Evolutionary conservation across 2,113 vertebrate species (phyloP).

Genomic region (Empidonax traillii): DNA sequence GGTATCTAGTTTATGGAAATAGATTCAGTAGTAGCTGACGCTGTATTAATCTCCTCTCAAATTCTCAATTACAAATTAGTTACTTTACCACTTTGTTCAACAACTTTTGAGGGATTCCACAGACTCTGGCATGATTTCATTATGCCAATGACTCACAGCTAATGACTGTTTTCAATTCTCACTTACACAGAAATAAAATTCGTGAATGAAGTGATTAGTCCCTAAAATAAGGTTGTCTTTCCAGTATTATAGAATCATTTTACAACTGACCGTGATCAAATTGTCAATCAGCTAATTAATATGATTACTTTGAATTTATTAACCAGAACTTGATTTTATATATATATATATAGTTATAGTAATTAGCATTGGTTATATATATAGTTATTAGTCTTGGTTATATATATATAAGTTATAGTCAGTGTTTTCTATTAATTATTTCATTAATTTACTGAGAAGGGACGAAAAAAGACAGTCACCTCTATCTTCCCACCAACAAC

Average conservation of each 20-base stretch:
- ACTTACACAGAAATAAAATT: neutral
- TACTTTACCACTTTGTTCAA: neutral
- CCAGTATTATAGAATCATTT: neutral
- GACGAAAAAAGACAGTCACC: neutral
- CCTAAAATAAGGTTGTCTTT: neutral
- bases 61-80: neutral
- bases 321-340: neutral
- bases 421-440: neutral
- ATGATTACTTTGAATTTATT: neutral
- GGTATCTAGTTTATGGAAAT: neutral
- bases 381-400: neutral
- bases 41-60: neutral
- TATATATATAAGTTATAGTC: neutral
- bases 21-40: neutral
- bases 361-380: neutral
- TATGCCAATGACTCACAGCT: neutral
- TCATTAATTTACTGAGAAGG: neutral
- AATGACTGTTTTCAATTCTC: neutral
- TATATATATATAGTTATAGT: neutral
- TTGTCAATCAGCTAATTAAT: neutral
- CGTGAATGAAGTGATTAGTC: neutral
- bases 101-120: neutral
- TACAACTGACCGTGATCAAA: neutral
- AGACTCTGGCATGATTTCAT: neutral
- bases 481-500: neutral